Evolutionary conservation across 37 sponge, comb jelly and placozoan species (phyloP), one percentile per base, ranked within the genome.

Genomic region (Dysidea cf. avara): DNA sequence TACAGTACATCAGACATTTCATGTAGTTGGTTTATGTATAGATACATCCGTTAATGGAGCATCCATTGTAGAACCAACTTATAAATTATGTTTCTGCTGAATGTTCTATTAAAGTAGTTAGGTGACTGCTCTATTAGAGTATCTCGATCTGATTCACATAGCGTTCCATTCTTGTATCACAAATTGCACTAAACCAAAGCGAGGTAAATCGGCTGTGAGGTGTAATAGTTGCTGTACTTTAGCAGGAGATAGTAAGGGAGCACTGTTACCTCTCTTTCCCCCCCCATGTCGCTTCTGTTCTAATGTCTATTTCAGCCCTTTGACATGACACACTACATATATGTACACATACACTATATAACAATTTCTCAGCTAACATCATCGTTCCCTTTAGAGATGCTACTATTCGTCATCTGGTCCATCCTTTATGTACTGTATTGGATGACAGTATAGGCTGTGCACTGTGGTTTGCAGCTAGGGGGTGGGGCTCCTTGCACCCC

Each of bases 361-460:
- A 50, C 17, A 17, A 50, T 17, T 50, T 50, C 14, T 50, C 14
- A 17, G 17, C 14, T 17, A 50, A 50, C 53, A 20, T 50, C 56
- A 53, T 50, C 21, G 69, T 37, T 28, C 22, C 31, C 26, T 29
- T 32, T 28, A 82, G 94, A 32, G 65, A 81, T 21, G 61, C 71
- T 12, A 64, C 74, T 57, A 77, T 95, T 25, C 57, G 78, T 33
- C 93, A 92, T 18, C 68, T 95, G 34, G 77, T 98, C 18, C 84
- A 92, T 57, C 99, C 99, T 5, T 70, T 86, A 60, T 64, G 61
- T 39, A 92, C 99, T 24, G 96, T 98, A 2, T 68, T 98, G 57
- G 99, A 98, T 77, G 99, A 98, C 77, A 98, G 99, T 61, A 88
- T 98, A 17, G 99, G 99, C 16, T 92, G 96, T 81, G 96, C 99